A percentile compares a stretch with the other conserved stretches of the same genome.
phyloP scores from a whole-genome alignment of 2,888 invertebrate species.

The Crossocerus cetratus region DNA sequence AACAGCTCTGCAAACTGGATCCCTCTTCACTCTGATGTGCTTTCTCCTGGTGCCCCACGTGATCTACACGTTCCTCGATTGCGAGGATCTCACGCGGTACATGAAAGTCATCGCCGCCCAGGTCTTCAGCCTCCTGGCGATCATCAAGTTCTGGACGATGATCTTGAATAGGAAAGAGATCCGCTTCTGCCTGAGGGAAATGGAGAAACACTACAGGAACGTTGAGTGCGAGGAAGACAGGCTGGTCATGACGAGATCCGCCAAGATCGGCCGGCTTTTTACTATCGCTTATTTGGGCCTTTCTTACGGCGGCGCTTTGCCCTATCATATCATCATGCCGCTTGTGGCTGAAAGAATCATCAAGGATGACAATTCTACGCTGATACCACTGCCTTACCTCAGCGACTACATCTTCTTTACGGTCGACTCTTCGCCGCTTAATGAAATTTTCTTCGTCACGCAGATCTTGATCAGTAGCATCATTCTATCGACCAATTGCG shows the following conservation, averaged over 20 bases:
- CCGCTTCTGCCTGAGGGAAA: slow-evolving; percentile 60
- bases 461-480: slow-evolving; percentile 61
- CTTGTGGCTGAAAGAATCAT: slow-evolving; percentile 46
- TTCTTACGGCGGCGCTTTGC: slow-evolving; percentile 69
- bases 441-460: slow-evolving; percentile 57
- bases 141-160: slow-evolving; percentile 70
- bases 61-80: slow-evolving; percentile 67
- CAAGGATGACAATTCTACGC: slow-evolving; percentile 51
- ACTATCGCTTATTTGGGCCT: slow-evolving; percentile 66
- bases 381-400: slow-evolving; percentile 58
- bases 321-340: slow-evolving; percentile 70
- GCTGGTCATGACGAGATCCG: slow-evolving; percentile 66
- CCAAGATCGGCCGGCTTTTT: slow-evolving; percentile 66
- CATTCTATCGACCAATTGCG: slow-evolving; percentile 54
- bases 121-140: slow-evolving; percentile 68
- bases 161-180: slow-evolving; percentile 66
- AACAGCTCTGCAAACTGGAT: slow-evolving; percentile 52
- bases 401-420: slow-evolving; percentile 63
- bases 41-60: slow-evolving; percentile 68
- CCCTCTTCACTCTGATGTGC: slow-evolving; percentile 66
- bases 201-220: slow-evolving; percentile 65
- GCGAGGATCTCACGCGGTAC: slow-evolving; percentile 66
- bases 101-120: slow-evolving; percentile 69
- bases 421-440: slow-evolving; percentile 52
- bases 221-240: slow-evolving; percentile 63